Conservation (phyloP, 1,140 invertebrate species). For the Lucilia cuprina region DNA sequence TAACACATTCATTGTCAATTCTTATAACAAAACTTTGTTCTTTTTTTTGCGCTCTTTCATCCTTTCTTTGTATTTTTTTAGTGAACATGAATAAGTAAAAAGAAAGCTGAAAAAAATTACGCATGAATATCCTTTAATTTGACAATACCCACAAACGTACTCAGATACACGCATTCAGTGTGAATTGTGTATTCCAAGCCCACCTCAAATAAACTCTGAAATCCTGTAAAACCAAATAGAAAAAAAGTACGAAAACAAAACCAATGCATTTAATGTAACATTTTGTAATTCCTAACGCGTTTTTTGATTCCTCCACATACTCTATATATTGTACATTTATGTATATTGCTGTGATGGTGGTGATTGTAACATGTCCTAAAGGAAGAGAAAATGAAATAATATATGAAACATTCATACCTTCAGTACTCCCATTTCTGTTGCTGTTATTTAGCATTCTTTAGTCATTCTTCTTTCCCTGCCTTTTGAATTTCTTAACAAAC, state of each 20-base stretch:
- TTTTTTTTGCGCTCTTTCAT: background rate
- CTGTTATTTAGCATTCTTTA: background rate
- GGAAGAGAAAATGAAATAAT: background rate
- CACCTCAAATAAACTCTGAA: background rate
- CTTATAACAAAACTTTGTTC: too few species aligned
- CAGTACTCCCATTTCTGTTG: background rate
- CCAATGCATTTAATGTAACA: conserved; percentile 22
- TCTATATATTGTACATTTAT: background rate
- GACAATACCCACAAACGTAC: background rate
- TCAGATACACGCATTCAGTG: background rate
- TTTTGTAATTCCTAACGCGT: conserved; percentile 30
- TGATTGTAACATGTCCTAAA: background rate
- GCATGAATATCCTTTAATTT: conserved; percentile 20
- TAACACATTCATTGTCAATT: too few species aligned
- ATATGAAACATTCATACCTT: background rate
- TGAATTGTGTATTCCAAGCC: background rate
- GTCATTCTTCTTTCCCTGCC: background rate
- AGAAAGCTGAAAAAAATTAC: background rate
- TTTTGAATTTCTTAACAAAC: background rate
- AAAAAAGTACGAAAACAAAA: background rate
- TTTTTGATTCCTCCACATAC: conserved; percentile 21
- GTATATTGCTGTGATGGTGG: background rate
- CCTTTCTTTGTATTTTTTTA: background rate
- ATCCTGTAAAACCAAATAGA: conserved; percentile 5
- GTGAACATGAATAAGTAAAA: background rate